These are phyloP conservation scores for Apamea monoglypha DNA, from an alignment of 2,888 invertebrate genomes.

Conservation along the genomic window DNA sequence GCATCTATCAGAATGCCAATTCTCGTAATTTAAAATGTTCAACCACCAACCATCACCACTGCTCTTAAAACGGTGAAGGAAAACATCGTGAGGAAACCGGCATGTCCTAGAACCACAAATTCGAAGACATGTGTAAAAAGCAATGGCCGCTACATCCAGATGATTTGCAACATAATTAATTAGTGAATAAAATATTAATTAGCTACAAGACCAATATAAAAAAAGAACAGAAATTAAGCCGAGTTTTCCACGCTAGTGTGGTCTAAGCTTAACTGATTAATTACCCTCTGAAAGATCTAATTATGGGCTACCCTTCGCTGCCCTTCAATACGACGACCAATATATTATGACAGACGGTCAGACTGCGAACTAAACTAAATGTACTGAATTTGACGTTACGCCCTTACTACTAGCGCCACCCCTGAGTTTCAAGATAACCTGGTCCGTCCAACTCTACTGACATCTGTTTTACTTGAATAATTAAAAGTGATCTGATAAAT, in stretches of 20 bases:
- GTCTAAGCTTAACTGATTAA: constrained; percentile 14
- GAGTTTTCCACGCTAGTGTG: constrained; percentile 15
- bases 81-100: too few species aligned
- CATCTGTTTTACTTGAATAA: constrained; percentile 8
- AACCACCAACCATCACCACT: too few species aligned
- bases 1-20: not conserved
- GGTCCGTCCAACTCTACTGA: not conserved
- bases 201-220: not conserved
- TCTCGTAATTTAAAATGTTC: not conserved
- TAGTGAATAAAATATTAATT: constrained; percentile 11
- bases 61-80: too few species aligned
- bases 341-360: not conserved
- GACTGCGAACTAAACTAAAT: constrained; percentile 5
- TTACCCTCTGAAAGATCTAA: not conserved
- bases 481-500: constrained; percentile 13
- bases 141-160: not conserved
- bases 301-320: not conserved
- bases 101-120: too few species aligned
- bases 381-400: not conserved
- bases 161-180: not conserved
- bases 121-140: too few species aligned
- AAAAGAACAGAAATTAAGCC: not conserved
- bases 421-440: constrained; percentile 1
- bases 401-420: constrained; percentile 1
- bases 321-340: not conserved